Evolutionary conservation across 2,113 vertebrate genomes (phyloP), one percentile per base, ranked within the genome.

Genomic region (Tragelaphus scriptus): DNA sequence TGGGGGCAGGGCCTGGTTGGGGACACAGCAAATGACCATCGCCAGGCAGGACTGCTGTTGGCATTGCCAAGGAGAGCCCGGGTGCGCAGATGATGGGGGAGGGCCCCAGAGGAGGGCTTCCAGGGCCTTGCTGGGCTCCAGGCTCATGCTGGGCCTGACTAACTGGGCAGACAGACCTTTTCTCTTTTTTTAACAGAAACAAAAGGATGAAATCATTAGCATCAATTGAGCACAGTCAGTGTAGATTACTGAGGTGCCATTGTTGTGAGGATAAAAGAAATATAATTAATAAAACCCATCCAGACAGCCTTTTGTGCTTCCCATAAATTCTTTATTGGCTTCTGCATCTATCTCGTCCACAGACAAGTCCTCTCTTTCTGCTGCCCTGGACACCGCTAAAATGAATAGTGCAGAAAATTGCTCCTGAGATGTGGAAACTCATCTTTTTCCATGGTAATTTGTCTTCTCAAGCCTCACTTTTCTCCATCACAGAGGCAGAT

Each of bases 191-290:
- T 19, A 85, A 51, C 14, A 84, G 85, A 95, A 96, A 21, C 90
- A 97, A 85, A 97, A 96, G 40, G 30, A 93, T 95, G 97, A 85
- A 77, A 94, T 97, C 96, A 84, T 98, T 98, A 98, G 23, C 12
- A 91, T 81, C 98, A 97, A 81, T 95, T 96, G 97, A 96, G 79
- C 71, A 71, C 71, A 61, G 90, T 98, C 91, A 93, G 32, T 44
- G 86, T 93, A 2, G 21, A 91, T 98, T 95, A 95, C 97, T 98
- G 97, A 95, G 77, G 47, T 86, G 81, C 82, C 95, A 93, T 97
- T 98, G 98, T 98, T 91, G 51, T 16, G 81, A 89, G 90, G 96
- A 95, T 79, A 19, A 98, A 97, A 91, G 97, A 98, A 98, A 98
- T 96, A 84, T 90, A 97, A 98, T 98, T 97, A 98, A 96, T 98